Conservation (phyloP, 2,113 vertebrate species). For the Phoxinus phoxinus region DNA sequence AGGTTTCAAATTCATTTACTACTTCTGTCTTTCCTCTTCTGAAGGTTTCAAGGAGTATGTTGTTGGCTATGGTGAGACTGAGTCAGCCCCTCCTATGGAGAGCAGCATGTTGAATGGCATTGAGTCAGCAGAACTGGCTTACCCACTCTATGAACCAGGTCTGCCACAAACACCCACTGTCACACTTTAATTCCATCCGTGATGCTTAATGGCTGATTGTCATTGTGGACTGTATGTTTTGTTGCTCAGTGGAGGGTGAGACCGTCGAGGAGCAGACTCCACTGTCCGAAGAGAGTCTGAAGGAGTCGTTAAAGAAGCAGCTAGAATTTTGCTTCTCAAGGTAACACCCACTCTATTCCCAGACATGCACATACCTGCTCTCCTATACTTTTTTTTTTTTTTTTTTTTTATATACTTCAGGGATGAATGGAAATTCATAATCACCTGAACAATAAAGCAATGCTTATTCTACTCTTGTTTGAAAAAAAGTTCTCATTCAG, state of each 20-base stretch:
- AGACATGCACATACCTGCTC: background rate
- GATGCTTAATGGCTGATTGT: slow-evolving; percentile 5
- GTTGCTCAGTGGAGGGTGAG: slow-evolving; percentile 74
- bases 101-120: slow-evolving; percentile 74
- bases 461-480: slow-evolving; percentile 8
- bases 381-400: background rate
- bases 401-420: background rate
- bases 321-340: slow-evolving; percentile 97
- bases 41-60: slow-evolving; percentile 33
- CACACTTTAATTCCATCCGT: background rate
- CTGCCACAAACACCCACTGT: background rate
- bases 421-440: slow-evolving; percentile 15
- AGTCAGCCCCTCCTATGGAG: slow-evolving; percentile 69
- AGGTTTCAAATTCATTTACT: background rate
- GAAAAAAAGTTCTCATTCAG: background rate
- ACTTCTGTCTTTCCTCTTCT: background rate
- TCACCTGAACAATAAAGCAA: background rate
- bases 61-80: slow-evolving; percentile 36
- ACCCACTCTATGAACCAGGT: slow-evolving; percentile 69
- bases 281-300: slow-evolving; percentile 87
- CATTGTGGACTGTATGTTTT: background rate
- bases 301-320: slow-evolving; percentile 93
- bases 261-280: slow-evolving; percentile 67
- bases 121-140: slow-evolving; percentile 72
- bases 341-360: slow-evolving; percentile 65